Conservation (phyloP, 1,140 invertebrate species). For the Linepithema humile region DNA sequence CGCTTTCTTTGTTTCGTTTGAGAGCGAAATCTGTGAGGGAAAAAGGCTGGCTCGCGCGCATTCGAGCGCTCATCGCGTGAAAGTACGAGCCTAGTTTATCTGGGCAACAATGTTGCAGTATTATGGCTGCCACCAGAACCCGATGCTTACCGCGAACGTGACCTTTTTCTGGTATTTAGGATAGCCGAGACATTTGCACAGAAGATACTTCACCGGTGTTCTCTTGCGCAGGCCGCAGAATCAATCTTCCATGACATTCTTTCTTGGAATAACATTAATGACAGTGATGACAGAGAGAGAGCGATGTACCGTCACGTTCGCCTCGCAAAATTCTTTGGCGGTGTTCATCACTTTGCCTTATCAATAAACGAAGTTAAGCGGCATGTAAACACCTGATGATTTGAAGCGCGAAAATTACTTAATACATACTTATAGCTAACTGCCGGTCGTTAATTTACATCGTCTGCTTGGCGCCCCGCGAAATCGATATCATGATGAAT, state of each 20-base stretch:
- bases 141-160: constrained; percentile 63
- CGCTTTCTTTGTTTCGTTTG: constrained; percentile 67
- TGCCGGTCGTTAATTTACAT: not conserved
- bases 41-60: constrained; percentile 3
- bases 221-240: constrained; percentile 38
- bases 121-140: constrained; percentile 20
- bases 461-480: not conserved
- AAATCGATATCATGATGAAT: constrained; percentile 12
- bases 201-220: constrained; percentile 12
- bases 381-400: not conserved
- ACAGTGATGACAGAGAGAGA: constrained; percentile 33
- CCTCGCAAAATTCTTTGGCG: not conserved
- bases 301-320: not conserved
- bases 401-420: not conserved
- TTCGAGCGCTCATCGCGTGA: constrained; percentile 47
- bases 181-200: constrained; percentile 65
- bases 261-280: constrained; percentile 31
- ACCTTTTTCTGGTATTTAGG: constrained; percentile 74
- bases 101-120: constrained; percentile 25
- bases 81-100: constrained; percentile 58
- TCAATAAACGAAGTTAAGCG: not conserved
- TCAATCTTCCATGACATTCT: constrained; percentile 52
- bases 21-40: constrained; percentile 30
- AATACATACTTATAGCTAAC: not conserved
- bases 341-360: not conserved